Percentiles rank a stretch among this genome's conserved stretches.
These are phyloP conservation scores for Oryctolagus cuniculus DNA, from an alignment of 2,113 vertebrate species.

Conservation along the genomic window mOryCun1.1 NC_091445.1:38088001-38088500, in stretches of 20 bases:
- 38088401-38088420: neutral
- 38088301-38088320: neutral
- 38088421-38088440: neutral
- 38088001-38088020: conserved; percentile 9
- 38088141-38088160: neutral
- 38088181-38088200: neutral
- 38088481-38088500: neutral
- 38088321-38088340: conserved; percentile 15
- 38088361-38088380: neutral
- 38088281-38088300: neutral
- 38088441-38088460: conserved; percentile 1
- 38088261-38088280: neutral
- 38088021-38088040: neutral
- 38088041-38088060: neutral
- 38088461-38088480: neutral
- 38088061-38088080: neutral
- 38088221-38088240: neutral
- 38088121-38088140: neutral
- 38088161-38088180: neutral
- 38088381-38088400: conserved; percentile 13
- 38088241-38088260: neutral
- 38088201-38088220: neutral
- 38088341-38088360: neutral
- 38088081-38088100: neutral
- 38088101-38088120: neutral